Percentiles rank a stretch among this genome's conserved stretches.
phyloP scores from a whole-genome alignment of 2,888 invertebrate genomes.

The Tribolium freemani region DNA sequence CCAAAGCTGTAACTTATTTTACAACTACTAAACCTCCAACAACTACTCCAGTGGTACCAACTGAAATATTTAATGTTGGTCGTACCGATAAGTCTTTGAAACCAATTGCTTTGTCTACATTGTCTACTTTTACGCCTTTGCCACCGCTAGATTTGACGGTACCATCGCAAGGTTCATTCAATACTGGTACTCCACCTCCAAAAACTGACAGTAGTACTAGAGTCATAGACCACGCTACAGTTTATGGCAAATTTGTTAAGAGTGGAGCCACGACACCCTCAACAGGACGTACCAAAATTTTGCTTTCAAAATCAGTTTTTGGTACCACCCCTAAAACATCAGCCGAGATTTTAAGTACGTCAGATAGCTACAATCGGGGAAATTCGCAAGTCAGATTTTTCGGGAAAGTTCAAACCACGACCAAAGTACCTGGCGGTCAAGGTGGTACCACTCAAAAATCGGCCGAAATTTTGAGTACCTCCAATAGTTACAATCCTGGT shows the following conservation, averaged over 20 bases:
- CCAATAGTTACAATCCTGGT: no score
- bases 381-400: slow-evolving; percentile 23
- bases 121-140: not conserved
- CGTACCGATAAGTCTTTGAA: slow-evolving; percentile 39
- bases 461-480: no score
- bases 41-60: not conserved
- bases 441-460: no score
- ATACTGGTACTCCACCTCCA: not conserved
- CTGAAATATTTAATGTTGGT: slow-evolving; percentile 42
- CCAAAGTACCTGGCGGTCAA: no score
- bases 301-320: slow-evolving; percentile 61
- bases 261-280: slow-evolving; percentile 55
- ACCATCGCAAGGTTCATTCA: slow-evolving; percentile 13
- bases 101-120: not conserved
- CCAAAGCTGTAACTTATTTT: not conserved
- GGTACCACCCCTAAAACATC: slow-evolving; percentile 29
- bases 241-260: slow-evolving; percentile 63
- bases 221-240: slow-evolving; percentile 67
- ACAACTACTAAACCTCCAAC: not conserved
- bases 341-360: slow-evolving; percentile 15
- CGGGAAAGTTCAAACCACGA: slow-evolving; percentile 19
- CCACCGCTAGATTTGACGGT: not conserved
- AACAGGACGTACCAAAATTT: slow-evolving; percentile 66
- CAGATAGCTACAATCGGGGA: slow-evolving; percentile 22
- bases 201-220: slow-evolving; percentile 53